Conservation (phyloP, 2,113 vertebrate species). For the Mobula hypostoma region DNA sequence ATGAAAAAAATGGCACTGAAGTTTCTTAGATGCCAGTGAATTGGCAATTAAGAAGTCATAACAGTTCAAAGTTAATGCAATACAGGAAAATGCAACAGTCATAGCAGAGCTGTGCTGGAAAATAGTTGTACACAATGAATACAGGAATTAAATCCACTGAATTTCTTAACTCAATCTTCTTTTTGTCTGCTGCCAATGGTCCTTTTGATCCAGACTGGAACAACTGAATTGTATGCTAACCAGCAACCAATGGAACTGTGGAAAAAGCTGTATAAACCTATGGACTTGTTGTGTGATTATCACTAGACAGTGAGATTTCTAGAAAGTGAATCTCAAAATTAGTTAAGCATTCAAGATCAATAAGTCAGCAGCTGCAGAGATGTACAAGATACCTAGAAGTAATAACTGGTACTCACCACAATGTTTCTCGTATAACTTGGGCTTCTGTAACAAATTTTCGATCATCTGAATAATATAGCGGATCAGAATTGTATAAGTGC, state of each 20-base stretch:
- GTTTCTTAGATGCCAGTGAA: no score
- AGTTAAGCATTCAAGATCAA: background rate
- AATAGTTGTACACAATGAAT: background rate
- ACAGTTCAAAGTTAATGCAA: background rate
- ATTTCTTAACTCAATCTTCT: background rate
- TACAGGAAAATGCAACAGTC: background rate
- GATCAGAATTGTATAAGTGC: slow-evolving; percentile 82
- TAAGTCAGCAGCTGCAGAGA: background rate
- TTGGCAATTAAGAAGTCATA: no score
- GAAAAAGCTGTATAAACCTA: background rate
- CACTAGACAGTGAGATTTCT: background rate
- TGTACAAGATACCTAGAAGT: background rate
- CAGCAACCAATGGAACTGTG: background rate
- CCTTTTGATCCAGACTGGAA: background rate
- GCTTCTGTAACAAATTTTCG: slow-evolving; percentile 83
- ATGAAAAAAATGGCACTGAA: no score
- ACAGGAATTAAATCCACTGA: background rate
- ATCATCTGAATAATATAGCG: slow-evolving; percentile 82
- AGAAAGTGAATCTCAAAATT: background rate
- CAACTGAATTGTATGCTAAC: background rate
- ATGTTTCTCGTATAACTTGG: slow-evolving; percentile 86
- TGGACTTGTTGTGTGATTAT: background rate
- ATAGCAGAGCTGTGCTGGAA: background rate
- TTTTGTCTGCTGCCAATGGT: background rate
- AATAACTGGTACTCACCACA: slow-evolving; percentile 70